phyloP scores from a whole-genome alignment of 1,140 invertebrate species.

The Battus philenor region DNA sequence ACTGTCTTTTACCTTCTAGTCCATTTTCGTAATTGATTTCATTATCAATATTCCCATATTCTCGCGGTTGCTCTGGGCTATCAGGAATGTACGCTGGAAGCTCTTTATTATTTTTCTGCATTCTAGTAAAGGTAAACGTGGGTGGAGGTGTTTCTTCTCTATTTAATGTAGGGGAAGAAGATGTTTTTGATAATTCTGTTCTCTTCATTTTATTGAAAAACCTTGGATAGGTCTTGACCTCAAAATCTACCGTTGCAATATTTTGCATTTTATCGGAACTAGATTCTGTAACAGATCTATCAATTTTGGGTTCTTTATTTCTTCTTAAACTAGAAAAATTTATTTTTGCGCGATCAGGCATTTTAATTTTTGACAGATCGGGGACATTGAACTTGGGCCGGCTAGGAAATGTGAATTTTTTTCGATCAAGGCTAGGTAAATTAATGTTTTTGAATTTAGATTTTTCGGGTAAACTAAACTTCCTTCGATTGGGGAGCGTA shows the following conservation, averaged over 20 bases:
- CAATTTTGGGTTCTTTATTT: constrained; percentile 52
- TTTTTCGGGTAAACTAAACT: constrained; percentile 76
- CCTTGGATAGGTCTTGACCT: constrained; percentile 85
- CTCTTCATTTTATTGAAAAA: constrained; percentile 81
- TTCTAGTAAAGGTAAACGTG: constrained; percentile 59
- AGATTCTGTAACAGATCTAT: constrained; percentile 56
- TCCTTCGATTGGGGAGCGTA: constrained; percentile 75
- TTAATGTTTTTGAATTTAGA: constrained; percentile 79
- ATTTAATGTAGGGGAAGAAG: constrained; percentile 64
- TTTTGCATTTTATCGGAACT: constrained; percentile 70
- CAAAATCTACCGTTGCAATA: constrained; percentile 78
- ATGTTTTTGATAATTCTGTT: constrained; percentile 51
- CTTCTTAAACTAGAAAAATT: constrained; percentile 68
- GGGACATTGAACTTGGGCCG: constrained; percentile 78
- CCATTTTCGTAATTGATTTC: constrained; percentile 34
- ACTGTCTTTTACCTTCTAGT: constrained; percentile 35
- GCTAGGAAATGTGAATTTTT: constrained; percentile 76
- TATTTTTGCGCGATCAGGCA: constrained; percentile 78
- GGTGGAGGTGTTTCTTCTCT: constrained; percentile 70
- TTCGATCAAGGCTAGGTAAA: constrained; percentile 75
- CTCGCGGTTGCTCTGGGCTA: constrained; percentile 53
- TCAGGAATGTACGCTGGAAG: constrained; percentile 39
- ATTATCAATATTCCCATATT: constrained; percentile 52
- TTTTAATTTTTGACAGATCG: constrained; percentile 78
- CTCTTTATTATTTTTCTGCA: constrained; percentile 45